phyloP scores from a whole-genome alignment of 2,113 vertebrate species.

The Microtus oregoni region DNA sequence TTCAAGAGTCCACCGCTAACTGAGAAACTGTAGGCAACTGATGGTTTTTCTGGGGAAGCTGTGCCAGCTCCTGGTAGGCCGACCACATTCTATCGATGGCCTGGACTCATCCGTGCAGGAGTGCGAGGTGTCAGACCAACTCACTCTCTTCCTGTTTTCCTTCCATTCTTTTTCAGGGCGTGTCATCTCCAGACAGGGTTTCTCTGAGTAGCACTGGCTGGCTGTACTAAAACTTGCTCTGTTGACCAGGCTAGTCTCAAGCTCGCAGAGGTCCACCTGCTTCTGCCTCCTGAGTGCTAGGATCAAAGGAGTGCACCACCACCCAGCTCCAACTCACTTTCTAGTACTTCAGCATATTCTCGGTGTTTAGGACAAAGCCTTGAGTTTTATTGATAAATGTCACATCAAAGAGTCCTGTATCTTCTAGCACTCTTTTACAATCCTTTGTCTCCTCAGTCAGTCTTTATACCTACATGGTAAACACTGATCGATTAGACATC shows the following conservation, averaged over 20 bases:
- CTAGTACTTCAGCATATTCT: constrained; percentile 17
- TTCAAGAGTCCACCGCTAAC: background rate
- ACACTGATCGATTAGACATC: too few relatives aligned
- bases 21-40: background rate
- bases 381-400: background rate
- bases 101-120: background rate
- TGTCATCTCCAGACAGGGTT: background rate
- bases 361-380: background rate
- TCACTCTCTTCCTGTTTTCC: background rate
- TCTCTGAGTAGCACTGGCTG: background rate
- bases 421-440: constrained; percentile 24
- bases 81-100: background rate
- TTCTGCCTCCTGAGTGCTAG: background rate
- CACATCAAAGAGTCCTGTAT: background rate
- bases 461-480: background rate
- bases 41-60: background rate
- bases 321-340: background rate
- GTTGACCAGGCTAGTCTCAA: background rate
- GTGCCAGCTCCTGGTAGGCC: background rate
- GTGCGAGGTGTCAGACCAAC: background rate
- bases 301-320: background rate
- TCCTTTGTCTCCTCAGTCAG: background rate
- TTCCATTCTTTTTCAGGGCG: background rate
- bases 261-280: background rate
- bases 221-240: background rate